Evolutionary conservation across 2,113 vertebrate genomes (phyloP).

Genomic region (Indicator indicator): DNA sequence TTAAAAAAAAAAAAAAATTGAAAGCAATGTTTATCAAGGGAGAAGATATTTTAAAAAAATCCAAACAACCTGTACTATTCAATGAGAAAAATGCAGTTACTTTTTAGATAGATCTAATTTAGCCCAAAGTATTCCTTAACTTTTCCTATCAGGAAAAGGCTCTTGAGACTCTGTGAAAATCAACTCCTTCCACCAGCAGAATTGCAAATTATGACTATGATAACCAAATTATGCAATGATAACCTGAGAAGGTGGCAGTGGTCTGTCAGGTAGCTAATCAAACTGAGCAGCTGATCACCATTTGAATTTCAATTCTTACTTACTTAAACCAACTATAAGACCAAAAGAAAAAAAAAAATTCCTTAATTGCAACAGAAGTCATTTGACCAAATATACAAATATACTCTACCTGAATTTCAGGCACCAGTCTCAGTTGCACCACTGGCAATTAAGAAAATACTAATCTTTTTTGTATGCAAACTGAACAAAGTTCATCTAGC

Average conservation of each 20-base stretch:
- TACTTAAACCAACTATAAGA: neutral
- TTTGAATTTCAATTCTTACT: neutral
- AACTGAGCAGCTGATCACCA: neutral
- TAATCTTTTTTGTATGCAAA: neutral
- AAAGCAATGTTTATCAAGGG: neutral
- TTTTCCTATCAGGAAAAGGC: neutral
- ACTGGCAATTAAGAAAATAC: neutral
- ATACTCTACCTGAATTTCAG: neutral
- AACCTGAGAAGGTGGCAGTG: neutral
- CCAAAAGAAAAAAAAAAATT: neutral
- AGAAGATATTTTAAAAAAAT: neutral
- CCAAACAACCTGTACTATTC: neutral
- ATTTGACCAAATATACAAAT: neutral
- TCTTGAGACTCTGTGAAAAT: slow-evolving; percentile 8
- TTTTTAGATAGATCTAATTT: neutral
- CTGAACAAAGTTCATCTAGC: neutral
- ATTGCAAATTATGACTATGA: neutral
- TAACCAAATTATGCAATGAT: neutral
- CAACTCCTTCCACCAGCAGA: neutral
- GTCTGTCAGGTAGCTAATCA: neutral
- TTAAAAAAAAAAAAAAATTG: neutral
- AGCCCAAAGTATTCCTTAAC: slow-evolving; percentile 19
- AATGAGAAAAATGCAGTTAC: neutral
- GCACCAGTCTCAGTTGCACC: neutral
- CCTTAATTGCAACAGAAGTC: neutral